phyloP scores from a whole-genome alignment of 2,888 invertebrate species.

The Hedychridium roseum region DNA sequence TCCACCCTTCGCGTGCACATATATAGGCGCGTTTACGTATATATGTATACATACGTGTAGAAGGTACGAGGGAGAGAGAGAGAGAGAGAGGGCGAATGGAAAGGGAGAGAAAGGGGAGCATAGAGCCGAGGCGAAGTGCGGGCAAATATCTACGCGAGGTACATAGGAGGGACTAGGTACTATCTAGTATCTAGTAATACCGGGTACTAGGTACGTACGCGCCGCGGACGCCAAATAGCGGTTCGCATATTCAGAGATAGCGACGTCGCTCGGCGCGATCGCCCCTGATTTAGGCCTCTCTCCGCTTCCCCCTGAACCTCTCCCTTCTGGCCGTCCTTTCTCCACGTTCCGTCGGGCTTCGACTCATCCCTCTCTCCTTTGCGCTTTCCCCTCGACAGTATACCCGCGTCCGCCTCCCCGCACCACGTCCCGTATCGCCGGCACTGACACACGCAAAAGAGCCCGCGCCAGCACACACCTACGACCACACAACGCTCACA shows the following conservation, averaged over 20 bases:
- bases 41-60: slow-evolving; percentile 8
- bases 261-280: slow-evolving; percentile 48
- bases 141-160: slow-evolving; percentile 33
- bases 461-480: slow-evolving; percentile 23
- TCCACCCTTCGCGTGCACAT: too few relatives aligned
- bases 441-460: slow-evolving; percentile 2
- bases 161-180: slow-evolving; percentile 44
- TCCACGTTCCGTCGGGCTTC: slow-evolving; percentile 13
- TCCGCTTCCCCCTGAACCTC: slow-evolving; percentile 15
- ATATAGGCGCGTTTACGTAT: slow-evolving; percentile 13
- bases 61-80: neutral
- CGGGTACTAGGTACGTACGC: slow-evolving; percentile 56
- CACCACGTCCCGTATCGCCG: neutral
- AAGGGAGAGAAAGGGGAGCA: too few relatives aligned
- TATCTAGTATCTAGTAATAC: slow-evolving; percentile 61
- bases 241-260: slow-evolving; percentile 61
- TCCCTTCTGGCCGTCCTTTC: slow-evolving; percentile 2
- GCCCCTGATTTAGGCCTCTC: slow-evolving; percentile 54
- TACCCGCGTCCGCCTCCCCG: neutral
- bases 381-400: slow-evolving; percentile 17
- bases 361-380: slow-evolving; percentile 17
- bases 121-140: too few relatives aligned
- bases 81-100: slow-evolving; percentile 7
- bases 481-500: neutral
- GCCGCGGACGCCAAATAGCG: slow-evolving; percentile 57